Evolutionary conservation across 2,888 invertebrate species (phyloP).

Genomic region (Amiota communis): DNA sequence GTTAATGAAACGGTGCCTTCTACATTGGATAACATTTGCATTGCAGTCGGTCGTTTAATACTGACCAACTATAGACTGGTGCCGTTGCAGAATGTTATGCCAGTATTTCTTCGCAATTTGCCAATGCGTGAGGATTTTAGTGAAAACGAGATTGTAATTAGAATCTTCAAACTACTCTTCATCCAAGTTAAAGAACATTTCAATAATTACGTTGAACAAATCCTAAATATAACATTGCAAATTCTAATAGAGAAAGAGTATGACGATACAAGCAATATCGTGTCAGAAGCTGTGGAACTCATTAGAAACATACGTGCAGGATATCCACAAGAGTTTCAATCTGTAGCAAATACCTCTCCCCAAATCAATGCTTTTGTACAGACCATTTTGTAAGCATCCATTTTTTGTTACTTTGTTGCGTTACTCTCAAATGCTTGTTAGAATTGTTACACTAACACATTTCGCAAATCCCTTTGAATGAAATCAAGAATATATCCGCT

Average conservation of each 20-base stretch:
- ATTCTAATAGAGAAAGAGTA: slow-evolving; percentile 77
- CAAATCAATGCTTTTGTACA: slow-evolving; percentile 68
- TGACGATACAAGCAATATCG: slow-evolving; percentile 61
- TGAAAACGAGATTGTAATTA: slow-evolving; percentile 82
- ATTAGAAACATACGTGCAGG: slow-evolving; percentile 76
- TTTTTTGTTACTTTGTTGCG: too few relatives aligned
- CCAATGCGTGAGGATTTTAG: slow-evolving; percentile 83
- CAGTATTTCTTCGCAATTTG: slow-evolving; percentile 80
- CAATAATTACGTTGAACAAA: slow-evolving; percentile 74
- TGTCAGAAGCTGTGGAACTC: slow-evolving; percentile 73
- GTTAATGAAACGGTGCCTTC: slow-evolving; percentile 78
- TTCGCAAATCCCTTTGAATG: too few relatives aligned
- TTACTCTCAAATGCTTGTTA: too few relatives aligned
- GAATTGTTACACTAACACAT: too few relatives aligned
- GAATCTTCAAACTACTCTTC: slow-evolving; percentile 79
- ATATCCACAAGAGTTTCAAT: slow-evolving; percentile 76
- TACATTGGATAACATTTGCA: slow-evolving; percentile 85
- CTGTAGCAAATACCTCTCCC: slow-evolving; percentile 70
- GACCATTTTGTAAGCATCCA: slow-evolving; percentile 10
- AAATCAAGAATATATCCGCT: too few relatives aligned
- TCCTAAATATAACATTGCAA: slow-evolving; percentile 76
- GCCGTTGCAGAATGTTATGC: slow-evolving; percentile 83
- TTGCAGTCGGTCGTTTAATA: slow-evolving; percentile 83
- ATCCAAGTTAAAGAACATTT: slow-evolving; percentile 77
- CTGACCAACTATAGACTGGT: slow-evolving; percentile 78